Base-by-base conservation (phyloP, 2,113 vertebrate species). In the Rhinogobius similis region DNA sequence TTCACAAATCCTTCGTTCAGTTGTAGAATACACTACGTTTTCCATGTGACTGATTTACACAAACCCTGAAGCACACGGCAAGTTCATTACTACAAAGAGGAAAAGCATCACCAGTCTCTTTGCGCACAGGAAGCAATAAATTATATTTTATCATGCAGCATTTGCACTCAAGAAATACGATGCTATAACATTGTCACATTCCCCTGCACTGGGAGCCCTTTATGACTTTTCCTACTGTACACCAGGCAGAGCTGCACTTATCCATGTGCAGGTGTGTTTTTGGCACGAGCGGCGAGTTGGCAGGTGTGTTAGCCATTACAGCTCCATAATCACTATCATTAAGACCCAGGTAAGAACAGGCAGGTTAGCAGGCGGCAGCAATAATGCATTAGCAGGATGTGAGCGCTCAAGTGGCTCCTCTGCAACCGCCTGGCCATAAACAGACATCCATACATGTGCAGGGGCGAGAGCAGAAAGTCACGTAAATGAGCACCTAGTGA, bases 261-360 rank as follows among this genome's bases (percentile, higher is more conserved):
- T 62, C 21, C 80, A 64, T 46, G 78, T 67, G 66, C 89, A 90
- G 90, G 89, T 90, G 88, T 87, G 88, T 76, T 76, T 86, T 76
- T 88, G 85, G 81, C 83, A 76, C 1, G 6, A 72, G 79, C 61
- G 52, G 75, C 1, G 2, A 72, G 71, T 64, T 70, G 66, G 67
- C 85, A 87, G 82, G 86, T 88, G 86, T 89, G 83, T 82, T 87
- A 78, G 74, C 69, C 50, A 82, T 84, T 81, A 82, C 70, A 81
- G 72, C 32, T 77, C 77, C 75, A 77, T 89, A 86, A 91, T 88
- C 24, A 87, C 83, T 89, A 77, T 90, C 66, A 91, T 92, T 88
- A 88, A 44, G 61, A n/a, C 53, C 43, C 65, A 75, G 72, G 79
- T 86, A 55, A 88, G 78, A 78, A 65, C 72, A 72, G 82, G 61